Base-by-base conservation (phyloP, 2,797 vertebrate species). In the Anabas testudineus region DNA sequence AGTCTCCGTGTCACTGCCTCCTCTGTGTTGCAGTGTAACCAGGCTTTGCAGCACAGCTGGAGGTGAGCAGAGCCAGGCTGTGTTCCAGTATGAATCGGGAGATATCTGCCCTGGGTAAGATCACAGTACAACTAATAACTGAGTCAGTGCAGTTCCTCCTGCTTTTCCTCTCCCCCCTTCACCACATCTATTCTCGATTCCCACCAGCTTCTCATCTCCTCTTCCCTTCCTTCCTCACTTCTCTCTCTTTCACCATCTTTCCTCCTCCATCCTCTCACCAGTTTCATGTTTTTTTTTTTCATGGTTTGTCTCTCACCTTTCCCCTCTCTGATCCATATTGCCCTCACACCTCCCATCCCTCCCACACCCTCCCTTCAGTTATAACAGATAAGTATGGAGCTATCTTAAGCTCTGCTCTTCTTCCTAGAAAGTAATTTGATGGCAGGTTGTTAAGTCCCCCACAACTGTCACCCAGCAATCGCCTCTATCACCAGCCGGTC, bases 381-480 rank as follows among this genome's bases (percentile, higher is more conserved):
- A 52, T 30, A 59, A 24, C 61, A 78, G 73, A 83, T 78, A 64
- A 79, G 74, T 63, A 26, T 28, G 55, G 16, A 58, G 52, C 71
- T 76, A 80, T 88, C 80, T 76, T 74, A 60, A 81, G 77, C 86
- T 71, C 48, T 18, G 15, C 43, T 56, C 66, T 22, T 71, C 57
- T 70, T 80, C 60, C 74, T 62, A 37, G 69, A 81, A 84, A 87
- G 80, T 80, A 67, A 88, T 90, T 88, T 87, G 65, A 61, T 30
- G 14, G 45, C 26, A 9, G 86, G 78, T 88, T 60, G 37, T 77
- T 67, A 74, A 83, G 83, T 86, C 84, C 67, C 68, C 66, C 48
- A 51, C 65, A 55, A 64, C 80, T 57, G 62, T 83, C 84, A 63
- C 67, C 72, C 34, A 2, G 70, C 77, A 65, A 66, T 67, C 42